A percentile compares a stretch with the other conserved stretches of the same genome.
Evolutionary conservation across 2,113 vertebrate species (phyloP).

Genomic region (Tachycineta bicolor): DNA sequence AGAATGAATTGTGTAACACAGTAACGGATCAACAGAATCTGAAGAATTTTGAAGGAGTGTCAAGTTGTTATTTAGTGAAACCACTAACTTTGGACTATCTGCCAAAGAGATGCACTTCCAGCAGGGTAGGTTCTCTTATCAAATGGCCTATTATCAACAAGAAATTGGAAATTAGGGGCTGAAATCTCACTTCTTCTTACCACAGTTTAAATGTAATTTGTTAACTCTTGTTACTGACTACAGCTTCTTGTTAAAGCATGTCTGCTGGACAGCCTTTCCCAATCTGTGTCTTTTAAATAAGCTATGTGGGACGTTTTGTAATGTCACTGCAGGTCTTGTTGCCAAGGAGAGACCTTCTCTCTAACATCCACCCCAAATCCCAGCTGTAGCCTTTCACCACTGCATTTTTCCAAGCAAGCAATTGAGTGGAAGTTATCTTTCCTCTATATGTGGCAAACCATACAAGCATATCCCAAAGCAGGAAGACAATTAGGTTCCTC

Average conservation of each 20-base stretch:
- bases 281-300: neutral
- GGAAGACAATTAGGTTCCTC: neutral
- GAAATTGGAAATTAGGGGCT: neutral
- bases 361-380: neutral
- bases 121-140: neutral
- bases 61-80: neutral
- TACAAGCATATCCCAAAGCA: neutral
- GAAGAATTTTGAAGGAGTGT: conserved; percentile 5
- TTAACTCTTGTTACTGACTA: neutral
- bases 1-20: conserved; percentile 31
- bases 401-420: rapidly evolving
- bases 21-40: neutral
- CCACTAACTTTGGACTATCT: neutral
- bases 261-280: neutral
- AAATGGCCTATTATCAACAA: neutral
- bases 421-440: neutral
- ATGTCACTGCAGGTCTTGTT: neutral
- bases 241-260: neutral
- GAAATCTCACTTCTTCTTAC: neutral
- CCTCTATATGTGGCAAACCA: rapidly evolving
- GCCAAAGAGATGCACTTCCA: neutral
- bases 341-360: neutral
- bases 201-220: neutral
- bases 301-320: neutral
- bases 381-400: neutral